Conservation (phyloP, 2,888 invertebrate species). For the Polietes domitor region DNA sequence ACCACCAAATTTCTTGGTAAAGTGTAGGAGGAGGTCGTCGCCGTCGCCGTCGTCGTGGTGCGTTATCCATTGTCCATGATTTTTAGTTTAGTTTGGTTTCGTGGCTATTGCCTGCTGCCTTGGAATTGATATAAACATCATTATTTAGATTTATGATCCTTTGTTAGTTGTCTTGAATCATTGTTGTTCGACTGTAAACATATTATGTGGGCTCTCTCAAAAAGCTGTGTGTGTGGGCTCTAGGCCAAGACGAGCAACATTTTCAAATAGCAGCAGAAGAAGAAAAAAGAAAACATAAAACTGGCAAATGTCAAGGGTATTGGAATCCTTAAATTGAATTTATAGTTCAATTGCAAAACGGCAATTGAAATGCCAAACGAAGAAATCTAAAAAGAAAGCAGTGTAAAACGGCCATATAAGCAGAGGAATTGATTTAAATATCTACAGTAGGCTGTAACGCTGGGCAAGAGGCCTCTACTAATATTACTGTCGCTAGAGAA, state of each 20-base stretch:
- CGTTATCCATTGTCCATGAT: background rate
- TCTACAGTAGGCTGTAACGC: no score
- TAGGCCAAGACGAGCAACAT: background rate
- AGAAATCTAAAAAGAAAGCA: background rate
- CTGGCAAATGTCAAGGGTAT: slow-evolving; percentile 30
- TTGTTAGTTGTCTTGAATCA: slow-evolving; percentile 26
- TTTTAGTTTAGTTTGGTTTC: background rate
- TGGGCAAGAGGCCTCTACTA: no score
- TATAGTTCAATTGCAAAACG: background rate
- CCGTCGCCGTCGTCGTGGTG: background rate
- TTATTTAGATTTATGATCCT: slow-evolving; percentile 38
- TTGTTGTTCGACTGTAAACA: slow-evolving; percentile 14
- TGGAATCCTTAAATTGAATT: slow-evolving; percentile 30
- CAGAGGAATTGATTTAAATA: background rate
- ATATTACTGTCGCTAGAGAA: no score
- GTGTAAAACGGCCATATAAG: background rate
- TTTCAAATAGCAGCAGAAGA: background rate
- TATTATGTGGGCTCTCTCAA: slow-evolving; percentile 3
- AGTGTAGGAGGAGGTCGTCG: slow-evolving; percentile 8
- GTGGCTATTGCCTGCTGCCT: background rate
- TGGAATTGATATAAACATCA: slow-evolving; percentile 32
- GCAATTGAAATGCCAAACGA: background rate
- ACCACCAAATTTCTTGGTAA: background rate
- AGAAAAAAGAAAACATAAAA: background rate
- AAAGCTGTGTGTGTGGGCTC: slow-evolving; percentile 29